Conservation (phyloP, 2,113 vertebrate genomes). For the Menidia beryllina region DNA sequence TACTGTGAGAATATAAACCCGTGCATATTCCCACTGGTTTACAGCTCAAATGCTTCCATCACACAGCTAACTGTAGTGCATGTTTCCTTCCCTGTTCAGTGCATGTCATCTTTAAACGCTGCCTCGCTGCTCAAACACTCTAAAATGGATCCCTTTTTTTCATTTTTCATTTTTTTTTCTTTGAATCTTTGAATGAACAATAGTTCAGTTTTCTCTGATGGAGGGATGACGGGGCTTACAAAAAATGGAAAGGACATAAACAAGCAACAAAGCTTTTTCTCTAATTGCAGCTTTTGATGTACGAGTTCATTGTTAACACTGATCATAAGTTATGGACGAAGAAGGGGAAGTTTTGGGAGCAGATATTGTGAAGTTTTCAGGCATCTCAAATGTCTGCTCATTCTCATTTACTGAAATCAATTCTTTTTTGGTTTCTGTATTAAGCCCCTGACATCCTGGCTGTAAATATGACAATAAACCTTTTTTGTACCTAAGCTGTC, state of each 20-base stretch:
- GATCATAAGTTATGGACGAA: conserved; percentile 30
- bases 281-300: conserved; percentile 15
- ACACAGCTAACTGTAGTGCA: not conserved
- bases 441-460: conserved; percentile 43
- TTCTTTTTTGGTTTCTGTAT: conserved; percentile 50
- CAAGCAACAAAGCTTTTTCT: not conserved
- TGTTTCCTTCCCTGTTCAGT: conserved; percentile 8
- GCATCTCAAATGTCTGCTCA: too few species aligned
- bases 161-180: not conserved
- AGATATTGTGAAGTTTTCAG: conserved; percentile 23
- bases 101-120: conserved; percentile 5
- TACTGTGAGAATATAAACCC: conserved; percentile 17
- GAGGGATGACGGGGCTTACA: not conserved
- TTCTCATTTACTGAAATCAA: conserved; percentile 15
- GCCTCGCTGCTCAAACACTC: not conserved
- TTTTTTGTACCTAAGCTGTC: conserved; percentile 56
- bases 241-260: too few species aligned
- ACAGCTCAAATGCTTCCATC: conserved; percentile 6
- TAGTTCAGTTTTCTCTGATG: not conserved
- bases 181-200: not conserved
- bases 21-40: not conserved
- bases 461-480: conserved; percentile 78
- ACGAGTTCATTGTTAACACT: conserved; percentile 12
- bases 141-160: not conserved
- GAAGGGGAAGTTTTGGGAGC: not conserved